Percentiles rank a stretch among this genome's conserved stretches.
These are phyloP conservation scores for Lichenostomus cassidix DNA, from an alignment of 2,113 vertebrate species.

Conservation along the genomic window DNA sequence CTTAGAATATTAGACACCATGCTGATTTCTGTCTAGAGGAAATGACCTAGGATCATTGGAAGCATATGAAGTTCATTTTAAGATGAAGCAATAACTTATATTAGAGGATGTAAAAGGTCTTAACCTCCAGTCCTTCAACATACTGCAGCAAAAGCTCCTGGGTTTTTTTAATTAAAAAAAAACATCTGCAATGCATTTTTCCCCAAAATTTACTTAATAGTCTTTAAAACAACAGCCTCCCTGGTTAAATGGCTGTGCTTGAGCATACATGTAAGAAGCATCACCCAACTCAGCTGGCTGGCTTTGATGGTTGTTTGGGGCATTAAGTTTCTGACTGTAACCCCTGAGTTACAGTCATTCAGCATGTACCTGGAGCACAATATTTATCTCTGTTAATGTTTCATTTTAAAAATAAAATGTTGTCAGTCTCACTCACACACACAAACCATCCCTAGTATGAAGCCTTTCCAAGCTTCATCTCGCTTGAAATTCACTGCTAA, in stretches of 20 bases:
- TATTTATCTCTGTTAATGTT: background rate
- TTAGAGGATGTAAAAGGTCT: constrained; percentile 67
- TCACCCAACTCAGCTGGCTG: background rate
- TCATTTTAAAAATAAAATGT: background rate
- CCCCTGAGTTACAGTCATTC: background rate
- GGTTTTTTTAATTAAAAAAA: constrained; percentile 42
- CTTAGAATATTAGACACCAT: constrained; percentile 53
- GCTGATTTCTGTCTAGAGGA: constrained; percentile 68
- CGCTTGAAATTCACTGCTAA: background rate
- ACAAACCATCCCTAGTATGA: background rate
- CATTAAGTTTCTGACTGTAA: background rate
- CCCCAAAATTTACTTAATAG: background rate
- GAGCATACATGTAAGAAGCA: background rate
- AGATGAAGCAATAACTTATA: constrained; percentile 49
- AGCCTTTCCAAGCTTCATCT: background rate
- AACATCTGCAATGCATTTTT: constrained; percentile 62
- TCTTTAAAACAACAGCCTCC: constrained; percentile 19
- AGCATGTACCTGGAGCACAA: background rate
- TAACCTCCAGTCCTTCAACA: constrained; percentile 51
- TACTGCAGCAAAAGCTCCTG: background rate
- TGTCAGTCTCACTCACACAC: background rate
- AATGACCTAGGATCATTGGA: constrained; percentile 62
- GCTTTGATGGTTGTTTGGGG: background rate
- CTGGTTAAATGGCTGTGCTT: background rate
- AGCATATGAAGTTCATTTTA: constrained; percentile 64